A percentile compares a stretch with the other conserved stretches of the same genome.
Evolutionary conservation across 2,113 vertebrate species (phyloP).

Genomic region (Tachysurus fulvidraco): DNA sequence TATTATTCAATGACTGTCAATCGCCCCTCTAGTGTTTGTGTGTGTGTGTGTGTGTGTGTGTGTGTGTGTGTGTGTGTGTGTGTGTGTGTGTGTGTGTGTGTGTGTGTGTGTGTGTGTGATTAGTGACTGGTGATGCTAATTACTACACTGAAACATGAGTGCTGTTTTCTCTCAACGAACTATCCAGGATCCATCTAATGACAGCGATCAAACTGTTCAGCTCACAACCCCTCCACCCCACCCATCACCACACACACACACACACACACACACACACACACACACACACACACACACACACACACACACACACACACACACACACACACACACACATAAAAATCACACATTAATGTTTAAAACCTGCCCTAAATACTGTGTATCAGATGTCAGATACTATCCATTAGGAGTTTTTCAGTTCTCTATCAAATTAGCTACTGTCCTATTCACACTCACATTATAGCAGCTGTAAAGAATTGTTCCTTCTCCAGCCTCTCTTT

Average conservation of each 20-base stretch:
- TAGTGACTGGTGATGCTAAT: slow-evolving; percentile 83
- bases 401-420: not conserved
- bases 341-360: not conserved
- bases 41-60: slow-evolving; percentile 77
- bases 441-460: not conserved
- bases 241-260: not conserved
- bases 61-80: slow-evolving; percentile 74
- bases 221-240: slow-evolving; percentile 46
- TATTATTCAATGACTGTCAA: slow-evolving; percentile 73
- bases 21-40: slow-evolving; percentile 81
- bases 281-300: not conserved
- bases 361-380: not conserved
- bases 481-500: not conserved
- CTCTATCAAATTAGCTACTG: not conserved
- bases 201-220: slow-evolving; percentile 76
- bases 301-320: not conserved
- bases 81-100: slow-evolving; percentile 69
- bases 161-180: slow-evolving; percentile 80
- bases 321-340: not conserved
- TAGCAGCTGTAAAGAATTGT: not conserved
- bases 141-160: slow-evolving; percentile 85
- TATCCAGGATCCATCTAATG: slow-evolving; percentile 79
- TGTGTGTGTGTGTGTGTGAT: slow-evolving; percentile 53
- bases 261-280: not conserved
- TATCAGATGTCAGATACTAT: not conserved